A percentile compares a stretch with the other conserved stretches of the same genome.
Conservation (phyloP, 2,113 vertebrate genomes). For the Solenodon paradoxus region DNA sequence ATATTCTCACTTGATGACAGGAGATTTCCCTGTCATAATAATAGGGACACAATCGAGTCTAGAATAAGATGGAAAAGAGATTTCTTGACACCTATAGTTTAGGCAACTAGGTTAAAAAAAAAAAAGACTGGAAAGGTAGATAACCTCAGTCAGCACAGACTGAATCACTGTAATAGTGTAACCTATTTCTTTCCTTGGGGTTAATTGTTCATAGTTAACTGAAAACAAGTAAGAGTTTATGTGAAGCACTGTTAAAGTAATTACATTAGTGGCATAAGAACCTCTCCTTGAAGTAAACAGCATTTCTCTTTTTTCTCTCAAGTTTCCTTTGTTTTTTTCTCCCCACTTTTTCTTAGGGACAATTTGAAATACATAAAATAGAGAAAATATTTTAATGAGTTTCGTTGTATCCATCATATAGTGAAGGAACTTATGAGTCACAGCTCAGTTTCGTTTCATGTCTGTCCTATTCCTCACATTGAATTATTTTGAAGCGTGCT, state of each 20-base stretch:
- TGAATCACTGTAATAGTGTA: background rate
- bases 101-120: background rate
- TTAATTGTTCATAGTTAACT: background rate
- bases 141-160: background rate
- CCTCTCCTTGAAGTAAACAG: background rate
- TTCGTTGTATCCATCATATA: background rate
- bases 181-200: background rate
- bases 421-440: background rate
- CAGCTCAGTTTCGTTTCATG: background rate
- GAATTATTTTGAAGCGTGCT: background rate
- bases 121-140: background rate
- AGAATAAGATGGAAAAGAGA: background rate
- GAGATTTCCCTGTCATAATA: slow-evolving; percentile 36
- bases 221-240: background rate
- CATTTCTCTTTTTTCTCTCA: slow-evolving; percentile 3
- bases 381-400: slow-evolving; percentile 20
- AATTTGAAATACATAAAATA: background rate
- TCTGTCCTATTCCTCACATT: background rate
- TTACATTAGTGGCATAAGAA: background rate
- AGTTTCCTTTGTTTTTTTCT: background rate
- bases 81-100: background rate
- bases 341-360: background rate
- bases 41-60: background rate
- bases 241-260: background rate
- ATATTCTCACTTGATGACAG: background rate